Conservation (phyloP, 2,113 vertebrate species). For the Syngnathus typhle region DNA sequence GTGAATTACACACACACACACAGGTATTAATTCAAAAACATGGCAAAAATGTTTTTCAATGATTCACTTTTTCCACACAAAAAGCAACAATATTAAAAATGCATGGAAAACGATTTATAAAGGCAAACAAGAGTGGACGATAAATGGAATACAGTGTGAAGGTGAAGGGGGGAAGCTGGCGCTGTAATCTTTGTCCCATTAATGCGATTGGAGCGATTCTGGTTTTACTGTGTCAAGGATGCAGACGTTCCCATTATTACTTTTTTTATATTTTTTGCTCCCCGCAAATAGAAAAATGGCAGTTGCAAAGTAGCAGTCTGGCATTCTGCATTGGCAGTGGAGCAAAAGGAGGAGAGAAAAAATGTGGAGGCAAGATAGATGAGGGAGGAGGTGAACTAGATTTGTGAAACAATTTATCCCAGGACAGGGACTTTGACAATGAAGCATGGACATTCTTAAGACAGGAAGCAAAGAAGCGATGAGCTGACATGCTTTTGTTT, state of each 20-base stretch:
- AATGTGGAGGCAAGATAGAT: conserved; percentile 42
- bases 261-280: conserved; percentile 9
- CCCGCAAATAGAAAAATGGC: conserved; percentile 43
- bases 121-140: conserved; percentile 24
- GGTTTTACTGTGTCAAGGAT: conserved; percentile 41
- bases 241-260: conserved; percentile 22
- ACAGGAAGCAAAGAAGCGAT: conserved; percentile 15
- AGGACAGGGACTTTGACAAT: conserved; percentile 28
- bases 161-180: conserved; percentile 6
- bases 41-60: conserved; percentile 7
- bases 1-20: neutral
- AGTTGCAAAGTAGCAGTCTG: conserved; percentile 33
- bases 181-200: conserved; percentile 40
- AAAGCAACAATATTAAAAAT: conserved; percentile 30
- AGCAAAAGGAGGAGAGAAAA: conserved; percentile 19
- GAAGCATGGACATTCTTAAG: conserved; percentile 17
- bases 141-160: conserved; percentile 31
- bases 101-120: conserved; percentile 29
- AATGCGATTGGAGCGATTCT: conserved; percentile 31
- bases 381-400: conserved; percentile 26
- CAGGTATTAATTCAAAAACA: conserved; percentile 8
- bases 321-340: conserved; percentile 42
- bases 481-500: conserved; percentile 18
- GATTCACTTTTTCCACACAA: conserved; percentile 17
- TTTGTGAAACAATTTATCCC: conserved; percentile 36